These are phyloP conservation scores for Anoplophora glabripennis DNA, from an alignment of 1,140 invertebrate species.

Conservation along the genomic window DNA sequence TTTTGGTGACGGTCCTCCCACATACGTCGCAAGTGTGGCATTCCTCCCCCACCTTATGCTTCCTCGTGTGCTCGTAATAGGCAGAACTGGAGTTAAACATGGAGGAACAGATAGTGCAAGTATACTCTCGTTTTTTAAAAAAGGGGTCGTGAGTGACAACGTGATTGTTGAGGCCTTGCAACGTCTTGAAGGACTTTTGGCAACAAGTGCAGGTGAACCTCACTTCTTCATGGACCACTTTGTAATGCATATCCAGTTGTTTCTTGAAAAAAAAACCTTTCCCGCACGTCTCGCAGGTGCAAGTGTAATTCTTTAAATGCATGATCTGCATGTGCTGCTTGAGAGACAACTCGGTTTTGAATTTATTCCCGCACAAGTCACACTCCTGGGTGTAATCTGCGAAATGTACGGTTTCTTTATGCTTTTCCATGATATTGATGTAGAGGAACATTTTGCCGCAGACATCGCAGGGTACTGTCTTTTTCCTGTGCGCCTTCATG, in stretches of 20 bases:
- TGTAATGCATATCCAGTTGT: conserved; percentile 9
- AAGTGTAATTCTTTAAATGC: conserved; percentile 1
- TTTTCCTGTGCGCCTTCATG: conserved; percentile 1
- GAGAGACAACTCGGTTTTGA: neutral
- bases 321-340: neutral
- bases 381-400: conserved; percentile 22
- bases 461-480: conserved; percentile 11
- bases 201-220: conserved; percentile 8
- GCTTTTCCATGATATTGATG: conserved; percentile 16
- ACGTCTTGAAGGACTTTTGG: conserved; percentile 9
- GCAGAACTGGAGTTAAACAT: conserved; percentile 5
- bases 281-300: conserved; percentile 17
- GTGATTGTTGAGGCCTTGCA: conserved; percentile 1
- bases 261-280: conserved; percentile 36
- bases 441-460: conserved; percentile 15
- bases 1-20: conserved; percentile 42
- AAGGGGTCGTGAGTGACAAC: neutral
- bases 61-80: conserved; percentile 38
- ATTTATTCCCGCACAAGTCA: conserved; percentile 13
- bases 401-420: conserved; percentile 19
- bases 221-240: conserved; percentile 13
- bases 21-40: conserved; percentile 39
- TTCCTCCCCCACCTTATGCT: conserved; percentile 41
- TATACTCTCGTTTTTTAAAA: neutral
- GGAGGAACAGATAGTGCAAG: neutral